A percentile compares a stretch with the other conserved stretches of the same genome.
Evolutionary conservation across 2,113 vertebrate genomes (phyloP).

Genomic region (Myrmophylax atrothorax): DNA sequence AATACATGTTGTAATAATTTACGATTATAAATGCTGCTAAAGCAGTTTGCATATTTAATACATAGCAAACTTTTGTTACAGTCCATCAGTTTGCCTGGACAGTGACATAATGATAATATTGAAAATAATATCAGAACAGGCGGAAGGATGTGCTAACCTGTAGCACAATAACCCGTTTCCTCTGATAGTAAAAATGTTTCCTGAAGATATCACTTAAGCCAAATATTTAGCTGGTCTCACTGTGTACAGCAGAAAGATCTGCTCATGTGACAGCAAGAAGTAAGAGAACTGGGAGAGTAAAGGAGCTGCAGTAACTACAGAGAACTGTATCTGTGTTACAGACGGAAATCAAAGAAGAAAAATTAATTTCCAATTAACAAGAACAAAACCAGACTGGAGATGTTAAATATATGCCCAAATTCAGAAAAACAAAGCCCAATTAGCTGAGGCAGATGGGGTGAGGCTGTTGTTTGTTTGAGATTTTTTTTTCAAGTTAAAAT

Average conservation of each 20-base stretch:
- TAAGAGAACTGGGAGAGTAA: background rate
- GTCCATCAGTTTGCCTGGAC: background rate
- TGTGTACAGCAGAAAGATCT: background rate
- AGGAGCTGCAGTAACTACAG: background rate
- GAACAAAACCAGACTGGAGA: background rate
- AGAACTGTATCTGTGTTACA: background rate
- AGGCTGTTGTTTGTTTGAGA: accelerated
- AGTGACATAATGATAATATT: background rate
- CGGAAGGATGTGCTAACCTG: background rate
- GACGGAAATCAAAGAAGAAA: background rate
- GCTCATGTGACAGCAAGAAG: background rate
- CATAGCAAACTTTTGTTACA: background rate
- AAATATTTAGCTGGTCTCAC: background rate
- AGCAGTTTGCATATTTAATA: background rate
- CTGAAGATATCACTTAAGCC: background rate
- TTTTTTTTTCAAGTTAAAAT: background rate
- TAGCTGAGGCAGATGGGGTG: background rate
- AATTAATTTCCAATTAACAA: background rate
- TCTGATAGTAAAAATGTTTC: background rate
- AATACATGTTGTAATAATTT: background rate
- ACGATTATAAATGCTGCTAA: background rate
- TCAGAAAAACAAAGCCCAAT: background rate
- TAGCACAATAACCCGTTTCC: background rate
- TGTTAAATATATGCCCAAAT: background rate
- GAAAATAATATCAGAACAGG: background rate